phyloP scores from a whole-genome alignment of 2,797 vertebrate genomes.

The Ibycter americanus region DNA sequence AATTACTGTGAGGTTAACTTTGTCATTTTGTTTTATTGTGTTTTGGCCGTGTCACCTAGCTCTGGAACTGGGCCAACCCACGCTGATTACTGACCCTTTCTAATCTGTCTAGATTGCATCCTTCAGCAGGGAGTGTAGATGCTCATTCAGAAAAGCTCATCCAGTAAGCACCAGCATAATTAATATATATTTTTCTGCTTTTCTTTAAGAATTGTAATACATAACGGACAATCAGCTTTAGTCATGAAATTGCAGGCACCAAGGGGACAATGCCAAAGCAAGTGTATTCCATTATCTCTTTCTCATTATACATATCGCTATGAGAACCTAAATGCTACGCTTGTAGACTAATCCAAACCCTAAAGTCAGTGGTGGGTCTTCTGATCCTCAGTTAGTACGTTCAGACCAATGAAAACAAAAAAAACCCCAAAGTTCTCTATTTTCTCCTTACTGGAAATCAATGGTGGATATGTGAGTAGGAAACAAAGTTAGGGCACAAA shows the following conservation, averaged over 20 bases:
- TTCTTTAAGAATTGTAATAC: background rate
- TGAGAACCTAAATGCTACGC: background rate
- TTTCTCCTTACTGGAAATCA: constrained; percentile 1
- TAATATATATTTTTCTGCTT: constrained; percentile 37
- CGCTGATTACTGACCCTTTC: background rate
- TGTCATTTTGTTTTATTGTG: constrained; percentile 1
- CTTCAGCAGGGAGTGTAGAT: background rate
- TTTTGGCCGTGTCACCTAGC: constrained; percentile 10
- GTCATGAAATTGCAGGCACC: background rate
- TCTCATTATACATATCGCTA: background rate
- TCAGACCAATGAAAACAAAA: background rate
- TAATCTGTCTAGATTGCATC: background rate
- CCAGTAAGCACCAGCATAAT: background rate
- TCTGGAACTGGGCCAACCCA: background rate
- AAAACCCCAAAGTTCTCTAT: background rate
- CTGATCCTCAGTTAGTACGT: background rate
- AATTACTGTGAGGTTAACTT: background rate
- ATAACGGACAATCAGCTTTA: background rate
- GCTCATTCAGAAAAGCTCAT: constrained; percentile 32
- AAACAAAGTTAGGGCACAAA: constrained; percentile 19
- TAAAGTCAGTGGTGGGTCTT: background rate
- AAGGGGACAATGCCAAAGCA: background rate
- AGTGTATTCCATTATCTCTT: background rate
- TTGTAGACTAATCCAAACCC: background rate
- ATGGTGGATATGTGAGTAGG: background rate